Base-by-base conservation (phyloP, 2,888 invertebrate genomes). In the Neoaliturus tenellus region DNA sequence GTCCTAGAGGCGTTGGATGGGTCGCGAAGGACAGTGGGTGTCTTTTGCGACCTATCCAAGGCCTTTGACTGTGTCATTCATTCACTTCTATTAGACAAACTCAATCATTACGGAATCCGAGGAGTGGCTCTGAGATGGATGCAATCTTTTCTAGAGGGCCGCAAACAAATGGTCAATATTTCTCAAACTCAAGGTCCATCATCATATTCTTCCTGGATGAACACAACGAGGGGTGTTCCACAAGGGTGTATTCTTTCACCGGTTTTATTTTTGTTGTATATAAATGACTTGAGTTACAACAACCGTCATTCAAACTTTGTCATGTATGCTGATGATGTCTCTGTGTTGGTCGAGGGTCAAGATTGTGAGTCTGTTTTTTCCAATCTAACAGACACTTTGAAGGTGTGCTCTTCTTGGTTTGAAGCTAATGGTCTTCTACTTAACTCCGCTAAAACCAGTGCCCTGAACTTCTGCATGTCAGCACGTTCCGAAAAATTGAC, bases 1-100 rank as follows among this genome's bases (percentile, higher is more conserved):
- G 78, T 78, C n/a, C 25, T 78, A 8, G 78, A 78, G 48, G 78
- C 78, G n/a, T 48, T 78, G 78, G 48, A 78, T 78, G 78, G 51
- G 51, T 78, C 78, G 39, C 78, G 14, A 28, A 48, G 51, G 51
- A 67, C 67, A 33, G 67, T 67, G 31, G 67, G 67, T 23, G 58
- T 58, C 17, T 58, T 58, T 3, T 58, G 75, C 75, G 75, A 75
- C 23, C 75, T 75, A 4, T 75, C 75, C 75, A 75, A 44, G 44
- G 75, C 75, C n/a, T 75, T 75, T 20, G 75, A 39, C 75, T 41
- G 17, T 41, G n/a, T 75, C 25, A 44, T 41, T 17, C 75, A 75
- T 20, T 41, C 35, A 6, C 75, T 75, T 41, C 41, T 75, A 41
- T 2, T 44, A 23, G 58, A 58, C 58, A 58, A 58, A 58, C 58